Evolutionary conservation across 2,888 invertebrate species (phyloP), one percentile per base, ranked within the genome.

Genomic region (Morpho achilles): DNA sequence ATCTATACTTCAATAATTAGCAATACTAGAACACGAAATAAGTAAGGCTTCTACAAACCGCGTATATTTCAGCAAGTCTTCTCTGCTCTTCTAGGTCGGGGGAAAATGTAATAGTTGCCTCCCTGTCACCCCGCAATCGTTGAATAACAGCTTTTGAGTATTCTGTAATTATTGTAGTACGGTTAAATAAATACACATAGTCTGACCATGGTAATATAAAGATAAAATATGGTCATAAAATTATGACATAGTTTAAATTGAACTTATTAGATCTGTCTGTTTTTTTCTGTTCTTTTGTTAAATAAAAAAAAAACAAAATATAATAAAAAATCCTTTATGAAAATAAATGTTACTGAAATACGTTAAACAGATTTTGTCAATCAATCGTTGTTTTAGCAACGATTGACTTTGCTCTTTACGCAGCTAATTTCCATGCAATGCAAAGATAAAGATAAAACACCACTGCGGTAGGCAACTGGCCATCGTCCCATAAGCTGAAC

Each of bases 11-110:
- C 50, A 40, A 50, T 39, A 3, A 10, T 50, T 39, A 39, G 3
- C 5, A 39, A 9, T 23, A 7, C 9, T 49, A 7, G 32, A n/a
- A 39, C 16, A 42, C 10, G 3, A 40, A 39, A 0, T 50, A 7
- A 41, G 7, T 3, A 9, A 10, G 8, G 16, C 39, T 46, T 16
- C 23, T 49, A 42, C 72, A 69, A 72, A 82, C 84, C 67, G 73
- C 80, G 74, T 84, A 92, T 66, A 87, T 72, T 50, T 81, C 76
- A 61, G 91, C 89, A 40, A 92, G 80, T 65, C 89, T 79, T 70
- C 86, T 87, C 69, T 94, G 94, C 66, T 93, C 92, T 41, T 92
- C 87, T 10, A 88, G 71, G 60, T 92, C 91, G 1, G 94, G 94
- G 32, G 82, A 84, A 74, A 93, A 94, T 5, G 83, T 88, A 53